These are phyloP conservation scores for Drosophila burlai DNA, from an alignment of 1,140 invertebrate species.

Conservation along the genomic window DNA sequence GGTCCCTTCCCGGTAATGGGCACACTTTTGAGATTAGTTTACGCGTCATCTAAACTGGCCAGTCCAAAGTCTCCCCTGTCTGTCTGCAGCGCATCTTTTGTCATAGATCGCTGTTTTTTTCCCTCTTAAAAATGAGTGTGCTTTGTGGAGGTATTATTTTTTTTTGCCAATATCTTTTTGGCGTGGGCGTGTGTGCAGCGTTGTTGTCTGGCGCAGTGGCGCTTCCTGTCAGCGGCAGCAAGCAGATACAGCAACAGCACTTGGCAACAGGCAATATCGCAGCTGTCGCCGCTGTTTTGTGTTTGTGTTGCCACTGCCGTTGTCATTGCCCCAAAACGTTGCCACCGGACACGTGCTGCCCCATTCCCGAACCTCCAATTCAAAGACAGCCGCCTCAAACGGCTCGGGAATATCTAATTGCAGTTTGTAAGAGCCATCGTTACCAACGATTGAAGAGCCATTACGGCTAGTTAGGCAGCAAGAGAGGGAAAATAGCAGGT, in stretches of 20 bases:
- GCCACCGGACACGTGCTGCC: constrained; percentile 67
- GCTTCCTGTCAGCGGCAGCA: constrained; percentile 69
- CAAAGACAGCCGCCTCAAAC: constrained; percentile 70
- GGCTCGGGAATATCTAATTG: constrained; percentile 76
- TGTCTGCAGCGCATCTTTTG: constrained; percentile 60
- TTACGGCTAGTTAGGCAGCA: constrained; percentile 5
- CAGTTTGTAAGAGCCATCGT: constrained; percentile 15
- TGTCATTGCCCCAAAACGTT: constrained; percentile 44
- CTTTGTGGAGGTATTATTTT: constrained; percentile 10
- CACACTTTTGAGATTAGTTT: constrained; percentile 83
- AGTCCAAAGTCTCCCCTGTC: constrained; percentile 16
- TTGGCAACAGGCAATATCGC: constrained; percentile 62
- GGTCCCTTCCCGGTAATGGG: constrained; percentile 63
- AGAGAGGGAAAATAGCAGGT: constrained; percentile 1
- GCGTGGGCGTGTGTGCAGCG: constrained; percentile 34
- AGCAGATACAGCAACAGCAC: constrained; percentile 43
- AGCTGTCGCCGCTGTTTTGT: constrained; percentile 55
- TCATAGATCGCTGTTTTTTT: constrained; percentile 61
- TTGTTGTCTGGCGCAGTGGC: constrained; percentile 75
- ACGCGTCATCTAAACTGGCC: constrained; percentile 60
- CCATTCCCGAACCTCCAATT: not conserved
- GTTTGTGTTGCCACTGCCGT: constrained; percentile 25
- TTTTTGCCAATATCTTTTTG: constrained; percentile 50
- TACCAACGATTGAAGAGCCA: constrained; percentile 12
- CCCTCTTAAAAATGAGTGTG: constrained; percentile 14